These are phyloP conservation scores for Narcine bancroftii DNA, from an alignment of 2,113 vertebrate genomes.

Conservation along the genomic window DNA sequence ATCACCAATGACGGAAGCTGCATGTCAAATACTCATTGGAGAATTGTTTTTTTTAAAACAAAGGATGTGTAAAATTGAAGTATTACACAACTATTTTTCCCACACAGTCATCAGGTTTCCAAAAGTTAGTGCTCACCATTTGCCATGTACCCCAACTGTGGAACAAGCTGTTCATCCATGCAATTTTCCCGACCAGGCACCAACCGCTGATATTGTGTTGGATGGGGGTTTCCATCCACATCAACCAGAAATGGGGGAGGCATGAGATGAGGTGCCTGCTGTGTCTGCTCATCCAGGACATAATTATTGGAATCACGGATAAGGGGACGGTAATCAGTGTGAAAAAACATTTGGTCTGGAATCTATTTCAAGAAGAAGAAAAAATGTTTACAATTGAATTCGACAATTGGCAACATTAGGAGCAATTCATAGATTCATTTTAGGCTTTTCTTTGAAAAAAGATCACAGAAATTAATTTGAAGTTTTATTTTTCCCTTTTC, in stretches of 20 bases:
- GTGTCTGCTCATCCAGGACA: constrained; percentile 96
- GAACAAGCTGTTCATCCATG: constrained; percentile 92
- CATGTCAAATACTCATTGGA: background rate
- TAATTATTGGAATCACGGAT: constrained; percentile 94
- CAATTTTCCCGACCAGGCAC: constrained; percentile 95
- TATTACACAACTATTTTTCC: background rate
- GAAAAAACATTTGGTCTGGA: constrained; percentile 99
- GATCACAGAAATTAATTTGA: no score
- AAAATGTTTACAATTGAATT: background rate
- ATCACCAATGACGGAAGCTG: background rate
- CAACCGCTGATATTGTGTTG: constrained; percentile 77
- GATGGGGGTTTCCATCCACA: constrained; percentile 93
- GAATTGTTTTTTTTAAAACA: background rate
- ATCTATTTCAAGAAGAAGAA: constrained; percentile 59
- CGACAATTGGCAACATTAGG: background rate
- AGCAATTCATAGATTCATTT: background rate
- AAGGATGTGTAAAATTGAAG: background rate
- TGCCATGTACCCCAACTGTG: constrained; percentile 90
- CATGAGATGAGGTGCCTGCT: constrained; percentile 98
- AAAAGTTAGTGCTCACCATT: constrained; percentile 65
- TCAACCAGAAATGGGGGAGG: constrained; percentile 94
- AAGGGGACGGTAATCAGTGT: constrained; percentile 94
- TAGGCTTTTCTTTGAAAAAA: background rate
- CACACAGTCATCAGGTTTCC: constrained; percentile 38
- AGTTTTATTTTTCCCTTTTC: background rate